phyloP scores from a whole-genome alignment of 2,888 invertebrate genomes.

The Arrhopalites spinosus region DNA sequence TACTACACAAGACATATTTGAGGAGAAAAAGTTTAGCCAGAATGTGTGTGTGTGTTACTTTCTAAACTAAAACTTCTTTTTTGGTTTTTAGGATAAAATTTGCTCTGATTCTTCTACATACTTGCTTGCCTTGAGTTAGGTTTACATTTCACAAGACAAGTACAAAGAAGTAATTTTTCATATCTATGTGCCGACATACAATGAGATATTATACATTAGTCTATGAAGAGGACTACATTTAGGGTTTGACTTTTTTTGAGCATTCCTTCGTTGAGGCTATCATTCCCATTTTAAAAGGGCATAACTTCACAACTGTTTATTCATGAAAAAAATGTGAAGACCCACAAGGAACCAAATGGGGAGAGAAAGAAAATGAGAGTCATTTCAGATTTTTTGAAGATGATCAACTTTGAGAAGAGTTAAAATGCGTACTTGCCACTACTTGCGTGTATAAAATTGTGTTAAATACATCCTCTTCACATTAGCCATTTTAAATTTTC shows the following conservation, averaged over 20 bases:
- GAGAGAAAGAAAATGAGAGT: neutral
- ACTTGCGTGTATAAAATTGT: neutral
- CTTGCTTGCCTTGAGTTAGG: too few relatives aligned
- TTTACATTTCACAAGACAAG: neutral
- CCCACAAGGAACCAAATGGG: constrained; percentile 19
- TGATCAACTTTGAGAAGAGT: too few relatives aligned
- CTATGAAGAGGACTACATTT: too few relatives aligned
- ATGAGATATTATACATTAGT: too few relatives aligned
- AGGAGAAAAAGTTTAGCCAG: too few relatives aligned
- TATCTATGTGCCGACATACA: neutral
- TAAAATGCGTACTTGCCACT: neutral
- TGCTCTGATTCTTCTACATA: neutral
- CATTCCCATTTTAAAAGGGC: constrained; percentile 11
- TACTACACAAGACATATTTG: too few relatives aligned
- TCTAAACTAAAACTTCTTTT: neutral
- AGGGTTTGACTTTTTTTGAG: neutral
- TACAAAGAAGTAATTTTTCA: neutral
- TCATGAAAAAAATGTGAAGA: constrained; percentile 12
- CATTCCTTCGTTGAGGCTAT: constrained; percentile 14
- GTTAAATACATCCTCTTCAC: neutral
- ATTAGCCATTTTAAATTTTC: too few relatives aligned
- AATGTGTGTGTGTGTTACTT: too few relatives aligned
- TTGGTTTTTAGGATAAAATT: neutral
- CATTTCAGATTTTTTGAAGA: neutral
- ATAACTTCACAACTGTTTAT: constrained; percentile 16